These are phyloP conservation scores for Microcebus griseorufus DNA, from an alignment of 2,113 vertebrate genomes.

Conservation along the genomic window DNA sequence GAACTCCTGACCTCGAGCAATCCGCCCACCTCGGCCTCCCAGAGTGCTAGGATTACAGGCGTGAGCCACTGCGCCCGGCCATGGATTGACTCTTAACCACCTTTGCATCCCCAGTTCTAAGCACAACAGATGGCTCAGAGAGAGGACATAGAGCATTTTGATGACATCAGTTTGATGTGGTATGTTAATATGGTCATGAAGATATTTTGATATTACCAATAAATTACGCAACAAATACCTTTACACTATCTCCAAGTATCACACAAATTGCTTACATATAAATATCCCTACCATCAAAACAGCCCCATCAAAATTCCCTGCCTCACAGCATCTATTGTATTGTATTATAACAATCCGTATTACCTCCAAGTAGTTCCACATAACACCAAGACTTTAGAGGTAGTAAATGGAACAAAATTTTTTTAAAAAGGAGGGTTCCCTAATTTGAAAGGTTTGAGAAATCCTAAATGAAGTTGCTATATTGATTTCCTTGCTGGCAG, in stretches of 20 bases:
- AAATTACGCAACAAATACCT: not conserved
- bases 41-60: no score
- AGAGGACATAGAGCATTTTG: not conserved
- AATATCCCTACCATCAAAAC: not conserved
- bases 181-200: not conserved
- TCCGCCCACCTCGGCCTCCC: no score
- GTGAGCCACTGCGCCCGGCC: no score
- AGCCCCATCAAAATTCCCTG: not conserved
- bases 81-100: not conserved
- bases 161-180: not conserved
- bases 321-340: not conserved
- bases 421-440: not conserved
- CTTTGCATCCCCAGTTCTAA: not conserved
- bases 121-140: not conserved
- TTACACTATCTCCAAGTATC: not conserved
- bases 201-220: not conserved
- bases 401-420: not conserved
- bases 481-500: not conserved
- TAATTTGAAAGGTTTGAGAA: conserved; percentile 39
- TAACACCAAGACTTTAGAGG: not conserved
- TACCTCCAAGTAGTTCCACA: not conserved
- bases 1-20: no score
- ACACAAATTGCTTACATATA: not conserved
- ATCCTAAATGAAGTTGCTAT: not conserved
- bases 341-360: not conserved